Base-by-base conservation (phyloP, 2,113 vertebrate genomes). In the Clarias magur region DNA sequence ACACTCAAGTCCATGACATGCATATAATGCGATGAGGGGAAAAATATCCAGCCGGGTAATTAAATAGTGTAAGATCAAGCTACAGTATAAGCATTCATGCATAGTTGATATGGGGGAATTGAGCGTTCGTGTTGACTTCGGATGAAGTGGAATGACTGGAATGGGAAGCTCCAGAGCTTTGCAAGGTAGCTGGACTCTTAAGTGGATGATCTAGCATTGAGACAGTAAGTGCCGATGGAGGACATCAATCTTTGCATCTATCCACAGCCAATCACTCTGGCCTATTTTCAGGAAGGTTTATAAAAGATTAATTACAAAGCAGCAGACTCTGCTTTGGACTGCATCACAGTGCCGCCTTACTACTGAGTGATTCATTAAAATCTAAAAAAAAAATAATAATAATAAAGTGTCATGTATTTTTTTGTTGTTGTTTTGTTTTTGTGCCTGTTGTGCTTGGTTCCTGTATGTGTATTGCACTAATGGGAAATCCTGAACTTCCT, bases 401-500 rank as follows among this genome's bases (percentile, higher is more conserved):
- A 38, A 38, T 38, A 38, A 48, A 48, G 48, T 48, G 48, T 48
- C 48, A 48, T 8, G 48, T 48, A n/a, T 48, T 48, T 48, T 48
- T 48, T 48, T 48, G 6, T 5, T 48, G 4, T 5, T 86, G n/a
- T 34, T 68, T 80, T 59, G 67, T 16, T 84, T 67, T 88, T 80
- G n/a, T 57, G 12, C 79, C 84, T 59, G 82, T 88, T 90, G 84
- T 34, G 76, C 67, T 86, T 78, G 81, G 75, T 86, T 78, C 57
- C 53, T 70, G 67, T n/a, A 42, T 13, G 34, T 68, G 65, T 13
- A n/a, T 21, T 62, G 78, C 27, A 27, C 85, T 76, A 78, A 89
- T 86, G 82, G 88, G 82, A 89, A 86, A 91, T 80, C 65, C 81
- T 30, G 42, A 85, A 86, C 85, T 80, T 86, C 56, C 82, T 81